A percentile compares a stretch with the other conserved stretches of the same genome.
Evolutionary conservation across 2,113 vertebrate genomes (phyloP).

Genomic region (Chelonoidis abingdonii): DNA sequence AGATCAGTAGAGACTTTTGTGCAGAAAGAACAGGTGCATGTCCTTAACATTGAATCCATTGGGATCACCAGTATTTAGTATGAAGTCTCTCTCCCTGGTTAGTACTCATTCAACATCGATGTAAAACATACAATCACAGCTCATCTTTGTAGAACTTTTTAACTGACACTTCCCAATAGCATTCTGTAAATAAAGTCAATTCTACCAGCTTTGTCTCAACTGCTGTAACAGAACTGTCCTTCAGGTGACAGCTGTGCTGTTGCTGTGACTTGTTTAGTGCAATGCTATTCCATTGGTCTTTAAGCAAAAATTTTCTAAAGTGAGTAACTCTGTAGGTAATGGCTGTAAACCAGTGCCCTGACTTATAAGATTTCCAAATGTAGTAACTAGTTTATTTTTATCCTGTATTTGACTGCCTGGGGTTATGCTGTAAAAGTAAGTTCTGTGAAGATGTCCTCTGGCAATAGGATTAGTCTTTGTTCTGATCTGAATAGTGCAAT

Average conservation of each 20-base stretch:
- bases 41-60: neutral
- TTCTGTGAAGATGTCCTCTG: no score
- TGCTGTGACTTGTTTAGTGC: neutral
- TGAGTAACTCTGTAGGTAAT: neutral
- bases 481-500: no score
- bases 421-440: neutral
- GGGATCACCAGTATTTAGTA: constrained; percentile 7
- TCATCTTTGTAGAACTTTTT: constrained; percentile 74
- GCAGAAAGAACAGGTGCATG: constrained; percentile 47
- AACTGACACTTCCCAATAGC: constrained; percentile 72
- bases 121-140: constrained; percentile 70
- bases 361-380: neutral
- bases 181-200: constrained; percentile 79
- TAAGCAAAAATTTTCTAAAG: neutral
- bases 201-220: constrained; percentile 67
- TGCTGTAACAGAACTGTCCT: neutral
- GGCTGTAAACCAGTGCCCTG: neutral
- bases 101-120: neutral
- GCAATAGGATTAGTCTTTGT: no score
- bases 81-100: neutral
- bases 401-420: neutral
- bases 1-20: constrained; percentile 51
- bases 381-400: no score
- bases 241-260: neutral
- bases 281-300: neutral